Evolutionary conservation across 2,888 invertebrate genomes (phyloP).

Genomic region (Monochamus alternatus): DNA sequence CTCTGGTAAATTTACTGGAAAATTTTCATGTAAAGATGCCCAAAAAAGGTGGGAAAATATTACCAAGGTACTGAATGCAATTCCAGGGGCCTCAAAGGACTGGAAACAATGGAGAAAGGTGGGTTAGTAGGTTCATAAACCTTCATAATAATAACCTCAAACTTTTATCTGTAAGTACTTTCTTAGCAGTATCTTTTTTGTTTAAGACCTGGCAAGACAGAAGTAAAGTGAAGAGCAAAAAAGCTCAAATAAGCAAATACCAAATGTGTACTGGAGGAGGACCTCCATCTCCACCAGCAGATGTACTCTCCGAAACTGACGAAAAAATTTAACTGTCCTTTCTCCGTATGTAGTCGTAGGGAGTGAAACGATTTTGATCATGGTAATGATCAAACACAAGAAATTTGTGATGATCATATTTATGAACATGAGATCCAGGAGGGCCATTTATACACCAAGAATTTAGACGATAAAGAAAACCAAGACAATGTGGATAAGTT

Average conservation of each 20-base stretch:
- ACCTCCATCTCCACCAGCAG: background rate
- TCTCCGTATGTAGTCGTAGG: background rate
- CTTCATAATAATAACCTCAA: too few relatives aligned
- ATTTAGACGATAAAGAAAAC: background rate
- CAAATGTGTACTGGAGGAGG: background rate
- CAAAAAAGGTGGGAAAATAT: too few relatives aligned
- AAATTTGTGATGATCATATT: too few relatives aligned
- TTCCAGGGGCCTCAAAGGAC: too few relatives aligned
- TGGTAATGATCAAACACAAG: background rate
- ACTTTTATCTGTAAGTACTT: too few relatives aligned
- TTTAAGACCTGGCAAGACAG: conserved; percentile 4
- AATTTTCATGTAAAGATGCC: too few relatives aligned
- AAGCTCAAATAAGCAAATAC: background rate
- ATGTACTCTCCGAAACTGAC: background rate
- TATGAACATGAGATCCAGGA: too few relatives aligned
- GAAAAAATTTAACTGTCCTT: conserved; percentile 1
- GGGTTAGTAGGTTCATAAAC: too few relatives aligned
- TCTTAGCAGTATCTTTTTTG: background rate
- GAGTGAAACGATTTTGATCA: background rate
- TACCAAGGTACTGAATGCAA: too few relatives aligned
- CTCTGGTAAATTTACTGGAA: too few relatives aligned
- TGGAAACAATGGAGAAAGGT: too few relatives aligned
- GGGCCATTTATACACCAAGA: too few relatives aligned
- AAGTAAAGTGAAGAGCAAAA: conserved; percentile 1
- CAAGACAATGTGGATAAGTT: background rate